phyloP scores from a whole-genome alignment of 2,113 vertebrate species.

The Nycticebus coucang region DNA sequence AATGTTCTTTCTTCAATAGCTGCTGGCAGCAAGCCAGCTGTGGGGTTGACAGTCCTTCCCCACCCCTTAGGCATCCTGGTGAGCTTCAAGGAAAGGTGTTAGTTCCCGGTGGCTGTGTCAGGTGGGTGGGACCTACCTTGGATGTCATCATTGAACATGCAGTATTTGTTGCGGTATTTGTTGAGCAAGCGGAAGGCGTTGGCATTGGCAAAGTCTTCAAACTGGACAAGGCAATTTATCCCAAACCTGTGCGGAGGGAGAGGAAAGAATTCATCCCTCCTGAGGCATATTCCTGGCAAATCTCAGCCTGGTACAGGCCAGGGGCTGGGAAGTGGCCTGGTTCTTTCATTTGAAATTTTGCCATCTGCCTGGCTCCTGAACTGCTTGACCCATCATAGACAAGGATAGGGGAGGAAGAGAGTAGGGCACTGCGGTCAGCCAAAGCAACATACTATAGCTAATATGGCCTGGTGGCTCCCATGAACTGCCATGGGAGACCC shows the following conservation, averaged over 20 bases:
- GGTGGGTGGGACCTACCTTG: slow-evolving; percentile 87
- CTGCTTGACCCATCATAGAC: neutral
- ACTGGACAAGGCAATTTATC: slow-evolving; percentile 97
- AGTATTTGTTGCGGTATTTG: slow-evolving; percentile 95
- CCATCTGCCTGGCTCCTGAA: neutral
- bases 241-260: slow-evolving; percentile 88
- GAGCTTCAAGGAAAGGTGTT: neutral
- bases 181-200: slow-evolving; percentile 97
- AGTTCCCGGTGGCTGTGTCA: neutral
- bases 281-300: neutral
- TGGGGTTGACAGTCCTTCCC: neutral
- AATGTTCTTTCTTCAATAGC: neutral
- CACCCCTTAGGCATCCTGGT: neutral
- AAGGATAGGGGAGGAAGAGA: neutral
- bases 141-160: slow-evolving; percentile 98
- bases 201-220: slow-evolving; percentile 98
- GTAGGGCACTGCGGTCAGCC: neutral
- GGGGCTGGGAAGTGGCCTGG: neutral
- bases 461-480: neutral
- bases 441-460: neutral
- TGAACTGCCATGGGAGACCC: neutral
- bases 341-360: neutral
- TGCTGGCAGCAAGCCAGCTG: neutral
- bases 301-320: neutral
- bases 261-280: neutral